Conservation (phyloP, 1,140 invertebrate species). For the Nasonia giraulti region DNA sequence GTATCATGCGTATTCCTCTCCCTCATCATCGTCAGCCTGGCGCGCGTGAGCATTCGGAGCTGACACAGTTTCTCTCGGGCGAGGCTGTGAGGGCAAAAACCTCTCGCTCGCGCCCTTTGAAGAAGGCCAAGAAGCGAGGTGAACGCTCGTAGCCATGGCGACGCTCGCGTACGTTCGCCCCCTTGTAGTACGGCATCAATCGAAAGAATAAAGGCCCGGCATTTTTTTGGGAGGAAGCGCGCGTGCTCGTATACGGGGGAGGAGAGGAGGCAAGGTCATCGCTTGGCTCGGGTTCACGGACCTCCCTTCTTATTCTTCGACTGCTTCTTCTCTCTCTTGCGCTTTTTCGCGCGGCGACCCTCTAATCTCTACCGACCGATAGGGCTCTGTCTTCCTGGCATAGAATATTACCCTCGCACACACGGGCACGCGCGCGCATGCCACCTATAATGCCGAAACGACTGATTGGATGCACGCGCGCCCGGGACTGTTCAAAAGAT, state of each 20-base stretch:
- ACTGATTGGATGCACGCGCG: no score
- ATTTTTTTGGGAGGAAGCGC: conserved; percentile 32
- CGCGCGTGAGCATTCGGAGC: no score
- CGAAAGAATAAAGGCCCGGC: background rate
- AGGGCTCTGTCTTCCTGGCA: no score
- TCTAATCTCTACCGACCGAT: background rate
- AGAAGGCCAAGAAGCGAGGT: conserved; percentile 54
- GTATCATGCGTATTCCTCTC: conserved; percentile 64
- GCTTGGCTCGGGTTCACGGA: background rate
- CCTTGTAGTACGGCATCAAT: conserved; percentile 1
- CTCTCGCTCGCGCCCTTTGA: conserved; percentile 49
- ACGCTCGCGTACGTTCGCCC: conserved; percentile 46
- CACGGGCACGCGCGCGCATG: no score
- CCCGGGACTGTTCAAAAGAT: background rate
- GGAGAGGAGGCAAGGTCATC: conserved; percentile 51
- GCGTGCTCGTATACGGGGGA: background rate
- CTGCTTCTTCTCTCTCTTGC: conserved; percentile 17
- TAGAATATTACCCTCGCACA: no score
- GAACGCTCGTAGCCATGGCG: conserved; percentile 67
- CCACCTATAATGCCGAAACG: no score
- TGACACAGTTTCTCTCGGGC: background rate
- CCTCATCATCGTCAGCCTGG: no score
- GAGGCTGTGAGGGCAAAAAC: background rate
- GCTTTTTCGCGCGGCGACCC: no score
- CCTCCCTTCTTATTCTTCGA: conserved; percentile 8